Conservation (phyloP, 2,113 vertebrate genomes). For the Psophia crepitans region DNA sequence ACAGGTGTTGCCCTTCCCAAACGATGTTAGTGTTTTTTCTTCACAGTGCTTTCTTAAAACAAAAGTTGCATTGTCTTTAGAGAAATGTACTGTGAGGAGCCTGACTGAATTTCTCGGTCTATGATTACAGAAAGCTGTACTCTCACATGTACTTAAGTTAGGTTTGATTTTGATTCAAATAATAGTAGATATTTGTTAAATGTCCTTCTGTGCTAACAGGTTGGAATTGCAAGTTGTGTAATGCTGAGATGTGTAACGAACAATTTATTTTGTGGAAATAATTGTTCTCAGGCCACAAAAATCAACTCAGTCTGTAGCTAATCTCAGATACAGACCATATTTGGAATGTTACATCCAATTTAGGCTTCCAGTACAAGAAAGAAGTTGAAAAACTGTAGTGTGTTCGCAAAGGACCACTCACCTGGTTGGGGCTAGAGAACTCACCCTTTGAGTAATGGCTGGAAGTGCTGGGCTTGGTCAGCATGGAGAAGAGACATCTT, state of each 20-base stretch:
- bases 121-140: neutral
- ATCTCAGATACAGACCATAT: neutral
- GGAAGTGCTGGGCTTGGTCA: neutral
- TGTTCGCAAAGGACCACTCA: neutral
- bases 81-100: neutral
- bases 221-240: neutral
- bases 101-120: neutral
- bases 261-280: neutral
- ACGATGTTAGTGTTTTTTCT: fast-evolving
- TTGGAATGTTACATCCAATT: neutral
- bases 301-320: neutral
- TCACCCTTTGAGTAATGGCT: neutral
- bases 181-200: neutral
- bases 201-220: neutral
- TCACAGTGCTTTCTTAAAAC: neutral
- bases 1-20: neutral
- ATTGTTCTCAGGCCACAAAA: neutral
- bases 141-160: neutral
- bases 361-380: neutral
- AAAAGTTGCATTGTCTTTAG: neutral
- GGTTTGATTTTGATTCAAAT: neutral
- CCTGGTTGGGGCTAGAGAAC: neutral
- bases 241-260: neutral
- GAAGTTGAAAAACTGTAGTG: neutral
- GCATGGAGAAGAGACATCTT: neutral